Conservation (phyloP, 2,797 vertebrate genomes). For the Kryptopterus vitreolus region DNA sequence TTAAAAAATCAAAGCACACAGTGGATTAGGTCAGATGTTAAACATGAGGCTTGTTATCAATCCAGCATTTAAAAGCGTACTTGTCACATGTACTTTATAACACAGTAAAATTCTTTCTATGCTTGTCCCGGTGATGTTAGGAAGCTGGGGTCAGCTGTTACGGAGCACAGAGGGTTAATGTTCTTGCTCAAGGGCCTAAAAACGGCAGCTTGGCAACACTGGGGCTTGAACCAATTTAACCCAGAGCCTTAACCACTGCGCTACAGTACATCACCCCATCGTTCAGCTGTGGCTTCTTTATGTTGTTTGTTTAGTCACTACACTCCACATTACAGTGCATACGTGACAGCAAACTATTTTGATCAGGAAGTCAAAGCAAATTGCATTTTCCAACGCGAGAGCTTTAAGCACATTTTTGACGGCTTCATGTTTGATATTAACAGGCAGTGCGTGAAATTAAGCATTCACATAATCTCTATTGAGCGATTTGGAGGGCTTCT, state of each 20-base stretch:
- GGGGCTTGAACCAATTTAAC: too few relatives aligned
- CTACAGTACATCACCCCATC: too few relatives aligned
- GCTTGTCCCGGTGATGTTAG: too few relatives aligned
- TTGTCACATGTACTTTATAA: too few relatives aligned
- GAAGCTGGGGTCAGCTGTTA: too few relatives aligned
- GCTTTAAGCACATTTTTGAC: constrained; percentile 33
- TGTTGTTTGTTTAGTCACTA: too few relatives aligned
- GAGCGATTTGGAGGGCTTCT: constrained; percentile 18
- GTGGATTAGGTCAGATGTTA: not conserved
- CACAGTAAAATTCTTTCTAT: too few relatives aligned
- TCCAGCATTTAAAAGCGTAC: not conserved
- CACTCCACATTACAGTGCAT: not conserved
- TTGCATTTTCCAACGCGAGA: not conserved
- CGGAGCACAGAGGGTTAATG: too few relatives aligned
- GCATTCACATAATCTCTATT: constrained; percentile 24
- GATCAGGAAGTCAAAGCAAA: not conserved
- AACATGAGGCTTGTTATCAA: not conserved
- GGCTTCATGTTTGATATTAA: constrained; percentile 27
- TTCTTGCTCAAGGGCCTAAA: too few relatives aligned
- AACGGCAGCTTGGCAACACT: too few relatives aligned
- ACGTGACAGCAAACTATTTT: not conserved
- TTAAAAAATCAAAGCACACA: not conserved
- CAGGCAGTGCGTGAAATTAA: constrained; percentile 38
- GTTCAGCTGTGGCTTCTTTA: too few relatives aligned
- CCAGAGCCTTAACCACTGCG: too few relatives aligned